These are phyloP conservation scores for Styela clava DNA, from an alignment of 23 tunicate species.

Conservation along the genomic window DNA sequence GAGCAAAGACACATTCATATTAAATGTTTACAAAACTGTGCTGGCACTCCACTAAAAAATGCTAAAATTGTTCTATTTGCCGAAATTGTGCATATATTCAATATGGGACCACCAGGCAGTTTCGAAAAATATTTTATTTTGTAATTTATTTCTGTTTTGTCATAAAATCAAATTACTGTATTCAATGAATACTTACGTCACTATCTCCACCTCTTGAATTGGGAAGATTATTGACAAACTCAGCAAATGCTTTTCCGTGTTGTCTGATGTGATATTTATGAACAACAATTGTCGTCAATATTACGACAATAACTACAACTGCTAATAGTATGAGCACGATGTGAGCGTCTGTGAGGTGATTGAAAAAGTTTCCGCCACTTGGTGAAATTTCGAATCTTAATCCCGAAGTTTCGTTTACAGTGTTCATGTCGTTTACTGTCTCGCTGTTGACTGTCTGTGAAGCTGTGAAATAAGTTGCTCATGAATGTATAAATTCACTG, in stretches of 20 bases:
- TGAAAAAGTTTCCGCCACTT: background rate
- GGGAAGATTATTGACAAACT: slow-evolving; percentile 19
- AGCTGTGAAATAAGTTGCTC: no score
- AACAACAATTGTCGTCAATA: slow-evolving; percentile 1
- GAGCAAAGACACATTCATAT: no score
- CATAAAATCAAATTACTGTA: no score
- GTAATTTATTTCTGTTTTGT: no score
- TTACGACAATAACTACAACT: background rate
- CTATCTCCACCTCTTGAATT: background rate
- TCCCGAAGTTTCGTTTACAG: background rate
- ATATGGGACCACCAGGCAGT: no score
- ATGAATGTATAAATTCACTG: no score
- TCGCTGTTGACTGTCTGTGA: background rate
- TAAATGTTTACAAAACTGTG: no score
- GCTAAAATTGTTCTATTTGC: background rate
- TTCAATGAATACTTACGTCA: background rate
- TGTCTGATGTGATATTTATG: background rate
- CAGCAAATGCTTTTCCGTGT: slow-evolving; percentile 4
- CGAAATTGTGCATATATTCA: no score
- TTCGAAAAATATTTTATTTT: no score
- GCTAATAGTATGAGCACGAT: slow-evolving; percentile 9
- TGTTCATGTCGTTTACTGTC: background rate
- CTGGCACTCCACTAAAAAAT: no score
- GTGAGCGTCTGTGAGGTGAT: slow-evolving; percentile 8
- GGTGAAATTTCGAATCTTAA: background rate